Evolutionary conservation across 2,888 invertebrate species (phyloP).

Genomic region (Autographa pulchrina): DNA sequence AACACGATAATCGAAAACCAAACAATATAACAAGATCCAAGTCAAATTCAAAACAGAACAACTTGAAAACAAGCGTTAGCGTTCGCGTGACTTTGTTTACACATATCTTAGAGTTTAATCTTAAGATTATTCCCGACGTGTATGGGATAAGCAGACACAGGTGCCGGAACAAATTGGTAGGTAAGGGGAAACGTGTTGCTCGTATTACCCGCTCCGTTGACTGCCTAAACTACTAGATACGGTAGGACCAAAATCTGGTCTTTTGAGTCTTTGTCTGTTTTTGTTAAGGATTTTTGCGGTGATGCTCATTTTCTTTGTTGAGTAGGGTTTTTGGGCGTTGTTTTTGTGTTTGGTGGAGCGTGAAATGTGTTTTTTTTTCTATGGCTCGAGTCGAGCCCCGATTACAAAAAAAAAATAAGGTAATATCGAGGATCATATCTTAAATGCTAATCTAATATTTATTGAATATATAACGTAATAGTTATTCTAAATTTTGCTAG

Average conservation of each 20-base stretch:
- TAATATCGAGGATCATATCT: too few species aligned
- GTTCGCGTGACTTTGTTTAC: constrained; percentile 56
- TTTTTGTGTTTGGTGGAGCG: constrained; percentile 18
- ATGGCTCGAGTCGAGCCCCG: background rate
- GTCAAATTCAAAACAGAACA: constrained; percentile 27
- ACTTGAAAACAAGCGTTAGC: constrained; percentile 31
- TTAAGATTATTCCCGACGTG: constrained; percentile 59
- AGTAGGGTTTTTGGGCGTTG: constrained; percentile 14
- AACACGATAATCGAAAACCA: background rate
- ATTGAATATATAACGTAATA: too few species aligned
- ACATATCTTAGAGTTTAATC: constrained; percentile 62
- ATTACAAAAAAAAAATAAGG: too few species aligned
- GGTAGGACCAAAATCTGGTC: constrained; percentile 41
- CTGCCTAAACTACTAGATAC: constrained; percentile 56
- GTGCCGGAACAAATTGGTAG: constrained; percentile 70
- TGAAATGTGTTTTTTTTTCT: background rate
- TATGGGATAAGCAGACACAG: constrained; percentile 63
- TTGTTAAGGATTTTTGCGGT: constrained; percentile 24
- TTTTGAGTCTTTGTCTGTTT: constrained; percentile 26
- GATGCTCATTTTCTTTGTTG: constrained; percentile 17
- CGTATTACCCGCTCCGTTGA: constrained; percentile 56
- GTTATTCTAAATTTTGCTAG: too few species aligned
- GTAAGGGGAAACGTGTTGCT: constrained; percentile 40
- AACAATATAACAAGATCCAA: constrained; percentile 15
- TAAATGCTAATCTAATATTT: too few species aligned